Evolutionary conservation across 1,140 invertebrate species (phyloP).

Genomic region (Pseudomyrmex concolor): DNA sequence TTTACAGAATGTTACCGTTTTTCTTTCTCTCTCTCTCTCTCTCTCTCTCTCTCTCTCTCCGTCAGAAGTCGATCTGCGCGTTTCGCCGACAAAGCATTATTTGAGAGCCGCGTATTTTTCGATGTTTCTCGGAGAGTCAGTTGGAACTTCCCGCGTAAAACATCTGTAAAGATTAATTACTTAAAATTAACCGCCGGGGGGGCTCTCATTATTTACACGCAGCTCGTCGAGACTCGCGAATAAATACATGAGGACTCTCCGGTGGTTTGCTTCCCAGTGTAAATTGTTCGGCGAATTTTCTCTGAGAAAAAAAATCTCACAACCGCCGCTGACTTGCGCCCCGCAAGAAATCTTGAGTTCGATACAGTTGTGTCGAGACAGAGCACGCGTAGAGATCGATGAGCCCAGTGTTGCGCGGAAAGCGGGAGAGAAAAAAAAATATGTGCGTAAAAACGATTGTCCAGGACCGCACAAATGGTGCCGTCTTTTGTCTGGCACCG

Average conservation of each 20-base stretch:
- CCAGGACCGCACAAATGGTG: conserved; percentile 37
- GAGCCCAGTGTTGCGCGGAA: conserved; percentile 29
- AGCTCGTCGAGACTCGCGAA: neutral
- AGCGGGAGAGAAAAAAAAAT: conserved; percentile 33
- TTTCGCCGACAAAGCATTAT: neutral
- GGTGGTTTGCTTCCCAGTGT: neutral
- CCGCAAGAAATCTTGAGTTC: too few relatives aligned
- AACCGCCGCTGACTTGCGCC: too few relatives aligned
- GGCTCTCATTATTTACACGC: neutral
- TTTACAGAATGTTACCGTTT: too few relatives aligned
- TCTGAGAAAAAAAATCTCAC: neutral
- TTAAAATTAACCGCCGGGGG: neutral
- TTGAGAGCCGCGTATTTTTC: neutral
- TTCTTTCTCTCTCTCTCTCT: too few relatives aligned
- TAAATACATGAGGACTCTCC: too few relatives aligned
- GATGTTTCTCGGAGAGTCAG: neutral
- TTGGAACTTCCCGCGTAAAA: too few relatives aligned
- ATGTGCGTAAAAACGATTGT: conserved; percentile 49
- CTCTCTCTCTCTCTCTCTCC: too few relatives aligned
- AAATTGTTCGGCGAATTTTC: neutral
- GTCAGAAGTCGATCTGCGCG: too few relatives aligned
- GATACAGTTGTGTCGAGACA: neutral
- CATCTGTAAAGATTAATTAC: neutral
- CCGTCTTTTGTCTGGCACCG: conserved; percentile 42
- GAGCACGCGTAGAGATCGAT: neutral